Percentiles rank a stretch among this genome's conserved stretches.
phyloP scores from a whole-genome alignment of 2,113 vertebrate species.

The Microtus ochrogaster region DNA sequence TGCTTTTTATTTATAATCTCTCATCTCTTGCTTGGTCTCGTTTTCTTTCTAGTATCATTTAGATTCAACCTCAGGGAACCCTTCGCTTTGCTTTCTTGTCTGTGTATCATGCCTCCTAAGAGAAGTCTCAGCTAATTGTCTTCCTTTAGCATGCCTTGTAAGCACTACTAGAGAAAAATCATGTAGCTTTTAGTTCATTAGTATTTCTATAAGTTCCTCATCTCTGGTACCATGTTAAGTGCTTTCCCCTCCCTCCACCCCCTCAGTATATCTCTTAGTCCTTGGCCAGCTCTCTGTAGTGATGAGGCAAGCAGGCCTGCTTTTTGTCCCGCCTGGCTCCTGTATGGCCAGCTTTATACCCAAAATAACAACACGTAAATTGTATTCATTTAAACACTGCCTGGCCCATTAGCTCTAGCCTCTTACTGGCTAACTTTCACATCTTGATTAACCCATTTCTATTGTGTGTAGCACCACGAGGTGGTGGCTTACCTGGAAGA shows the following conservation, averaged over 20 bases:
- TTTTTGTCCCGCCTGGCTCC: no score
- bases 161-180: slow-evolving; percentile 29
- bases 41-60: slow-evolving; percentile 32
- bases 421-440: no score
- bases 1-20: slow-evolving; percentile 39
- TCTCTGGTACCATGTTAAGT: slow-evolving; percentile 24
- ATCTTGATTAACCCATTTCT: no score
- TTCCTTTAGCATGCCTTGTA: slow-evolving; percentile 43
- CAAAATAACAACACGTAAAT: no score
- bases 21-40: not conserved
- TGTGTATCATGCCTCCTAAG: not conserved
- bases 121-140: slow-evolving; percentile 25
- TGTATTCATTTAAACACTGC: no score
- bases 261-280: not conserved
- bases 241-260: not conserved
- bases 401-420: no score
- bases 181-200: not conserved
- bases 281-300: not conserved
- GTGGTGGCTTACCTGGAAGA: no score
- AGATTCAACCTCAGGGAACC: not conserved
- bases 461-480: no score
- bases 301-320: no score
- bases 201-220: slow-evolving; percentile 10
- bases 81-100: slow-evolving; percentile 45
- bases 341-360: no score